Percentiles rank a stretch among this genome's conserved stretches.
Evolutionary conservation across 2,888 invertebrate species (phyloP).

Genomic region (Nephrocerus scutellatus): DNA sequence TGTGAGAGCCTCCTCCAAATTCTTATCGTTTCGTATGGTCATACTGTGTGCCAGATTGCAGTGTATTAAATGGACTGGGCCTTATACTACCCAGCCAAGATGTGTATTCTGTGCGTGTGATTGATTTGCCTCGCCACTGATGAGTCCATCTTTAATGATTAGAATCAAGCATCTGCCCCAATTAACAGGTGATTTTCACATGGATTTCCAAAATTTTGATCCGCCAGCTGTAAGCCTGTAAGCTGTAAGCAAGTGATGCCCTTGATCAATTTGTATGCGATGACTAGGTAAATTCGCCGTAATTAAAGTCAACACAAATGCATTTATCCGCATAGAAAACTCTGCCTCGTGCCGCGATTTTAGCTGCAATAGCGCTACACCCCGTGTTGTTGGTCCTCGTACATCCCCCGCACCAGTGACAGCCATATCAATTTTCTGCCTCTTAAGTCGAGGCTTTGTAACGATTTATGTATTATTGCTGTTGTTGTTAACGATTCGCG

Average conservation of each 20-base stretch:
- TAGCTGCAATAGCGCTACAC: too few species aligned
- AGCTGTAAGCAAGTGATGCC: slow-evolving; percentile 7
- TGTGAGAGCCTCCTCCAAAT: slow-evolving; percentile 5
- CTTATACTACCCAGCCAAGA: slow-evolving; percentile 5
- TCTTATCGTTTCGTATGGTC: neutral
- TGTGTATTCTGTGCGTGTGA: too few species aligned
- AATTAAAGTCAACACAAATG: slow-evolving; percentile 1
- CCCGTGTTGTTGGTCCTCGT: slow-evolving; percentile 8
- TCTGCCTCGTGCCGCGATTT: neutral
- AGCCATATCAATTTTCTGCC: too few species aligned
- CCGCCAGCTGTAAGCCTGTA: slow-evolving; percentile 7
- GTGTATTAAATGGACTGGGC: neutral
- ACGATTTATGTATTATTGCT: too few species aligned
- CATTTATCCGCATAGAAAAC: slow-evolving; percentile 5
- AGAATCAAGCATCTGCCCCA: slow-evolving; percentile 4
- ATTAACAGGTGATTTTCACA: slow-evolving; percentile 6
- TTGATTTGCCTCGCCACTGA: slow-evolving; percentile 7
- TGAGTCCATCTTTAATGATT: slow-evolving; percentile 3
- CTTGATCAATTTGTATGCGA: neutral
- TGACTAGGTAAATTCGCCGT: slow-evolving; percentile 6
- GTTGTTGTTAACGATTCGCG: too few species aligned
- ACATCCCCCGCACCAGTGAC: too few species aligned
- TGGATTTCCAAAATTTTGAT: neutral
- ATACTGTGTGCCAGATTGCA: slow-evolving; percentile 3
- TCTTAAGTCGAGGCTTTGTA: too few species aligned